A percentile compares a stretch with the other conserved stretches of the same genome.
These are phyloP conservation scores for Pyrgus malvae DNA, from an alignment of 2,888 invertebrate genomes.

Conservation along the genomic window DNA sequence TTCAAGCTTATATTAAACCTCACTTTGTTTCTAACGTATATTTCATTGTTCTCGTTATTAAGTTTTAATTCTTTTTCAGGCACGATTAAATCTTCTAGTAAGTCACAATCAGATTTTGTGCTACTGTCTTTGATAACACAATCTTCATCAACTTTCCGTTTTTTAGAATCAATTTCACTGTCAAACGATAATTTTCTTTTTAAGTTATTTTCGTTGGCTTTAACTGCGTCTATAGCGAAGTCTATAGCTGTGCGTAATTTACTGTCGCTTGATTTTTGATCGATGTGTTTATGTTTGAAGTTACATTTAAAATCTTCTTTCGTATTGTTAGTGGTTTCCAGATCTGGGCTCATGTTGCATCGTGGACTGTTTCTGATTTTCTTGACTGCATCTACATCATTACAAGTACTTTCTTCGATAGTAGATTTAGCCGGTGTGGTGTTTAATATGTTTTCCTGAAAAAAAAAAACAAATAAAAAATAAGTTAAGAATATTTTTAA, in stretches of 20 bases:
- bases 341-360: too few species aligned
- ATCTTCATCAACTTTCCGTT: background rate
- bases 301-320: conserved; percentile 37
- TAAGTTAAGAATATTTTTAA: too few species aligned
- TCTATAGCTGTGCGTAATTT: conserved; percentile 36
- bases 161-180: background rate
- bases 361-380: too few species aligned
- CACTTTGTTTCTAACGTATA: background rate
- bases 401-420: too few species aligned
- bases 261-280: background rate
- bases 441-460: too few species aligned
- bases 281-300: conserved; percentile 37
- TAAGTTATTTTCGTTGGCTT: conserved; percentile 14
- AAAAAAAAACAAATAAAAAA: too few species aligned
- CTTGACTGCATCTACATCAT: too few species aligned
- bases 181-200: background rate
- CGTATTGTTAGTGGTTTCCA: too few species aligned
- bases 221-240: conserved; percentile 36
- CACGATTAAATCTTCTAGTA: background rate
- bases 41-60: too few species aligned
- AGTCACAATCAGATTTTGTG: background rate
- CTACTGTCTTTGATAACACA: background rate
- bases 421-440: too few species aligned
- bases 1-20: background rate
- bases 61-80: background rate